Conservation (phyloP, 2,888 invertebrate genomes). For the Eupithecia exiguata region DNA sequence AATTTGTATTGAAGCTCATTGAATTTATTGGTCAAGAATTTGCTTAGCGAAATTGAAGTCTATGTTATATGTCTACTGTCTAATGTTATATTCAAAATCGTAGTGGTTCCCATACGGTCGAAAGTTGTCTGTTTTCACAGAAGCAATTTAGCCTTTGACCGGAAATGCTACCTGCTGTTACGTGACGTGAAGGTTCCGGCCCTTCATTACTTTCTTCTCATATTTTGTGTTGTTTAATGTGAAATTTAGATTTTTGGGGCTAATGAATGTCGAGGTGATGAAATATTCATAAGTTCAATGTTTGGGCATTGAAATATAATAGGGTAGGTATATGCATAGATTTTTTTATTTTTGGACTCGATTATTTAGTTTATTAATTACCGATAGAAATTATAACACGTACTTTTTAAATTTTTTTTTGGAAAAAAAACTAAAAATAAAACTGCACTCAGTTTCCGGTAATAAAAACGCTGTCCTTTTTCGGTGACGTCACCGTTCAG, state of each 20-base stretch:
- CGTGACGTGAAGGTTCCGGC: conserved; percentile 31
- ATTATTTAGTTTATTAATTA: too few relatives aligned
- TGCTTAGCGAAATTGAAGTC: background rate
- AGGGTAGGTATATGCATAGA: too few relatives aligned
- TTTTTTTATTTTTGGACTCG: too few relatives aligned
- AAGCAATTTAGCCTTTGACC: conserved; percentile 33
- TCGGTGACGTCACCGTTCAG: too few relatives aligned
- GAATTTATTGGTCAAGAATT: background rate
- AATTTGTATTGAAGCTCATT: background rate
- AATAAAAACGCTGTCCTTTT: too few relatives aligned
- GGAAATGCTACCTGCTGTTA: conserved; percentile 34
- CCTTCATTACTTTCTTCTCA: conserved; percentile 25
- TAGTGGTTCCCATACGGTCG: background rate
- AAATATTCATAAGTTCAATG: background rate
- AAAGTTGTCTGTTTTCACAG: conserved; percentile 16
- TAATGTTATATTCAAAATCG: too few relatives aligned
- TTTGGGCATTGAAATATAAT: background rate
- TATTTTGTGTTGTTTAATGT: conserved; percentile 15
- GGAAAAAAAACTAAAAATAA: too few relatives aligned
- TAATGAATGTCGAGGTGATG: background rate
- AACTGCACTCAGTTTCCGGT: too few relatives aligned
- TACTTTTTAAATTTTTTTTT: too few relatives aligned
- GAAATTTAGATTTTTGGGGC: conserved; percentile 16
- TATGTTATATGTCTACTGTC: background rate
- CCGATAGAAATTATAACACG: too few relatives aligned